Evolutionary conservation across 2,797 vertebrate species (phyloP).

Genomic region (Halcyon badia): DNA sequence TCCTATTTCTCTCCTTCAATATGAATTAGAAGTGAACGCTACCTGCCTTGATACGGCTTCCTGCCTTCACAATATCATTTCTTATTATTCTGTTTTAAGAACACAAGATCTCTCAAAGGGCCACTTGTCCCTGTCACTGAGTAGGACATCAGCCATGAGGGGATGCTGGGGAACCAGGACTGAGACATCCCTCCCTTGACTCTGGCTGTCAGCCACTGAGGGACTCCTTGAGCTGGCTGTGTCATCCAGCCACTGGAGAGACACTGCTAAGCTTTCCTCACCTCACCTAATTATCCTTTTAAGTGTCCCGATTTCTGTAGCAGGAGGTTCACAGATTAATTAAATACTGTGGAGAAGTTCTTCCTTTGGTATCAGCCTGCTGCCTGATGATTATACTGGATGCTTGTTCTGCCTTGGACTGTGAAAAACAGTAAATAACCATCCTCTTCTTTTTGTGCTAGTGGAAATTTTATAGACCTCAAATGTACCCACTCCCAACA

Average conservation of each 20-base stretch:
- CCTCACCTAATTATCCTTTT: not conserved
- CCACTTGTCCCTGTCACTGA: not conserved
- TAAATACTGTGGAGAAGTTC: not conserved
- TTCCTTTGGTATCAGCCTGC: not conserved
- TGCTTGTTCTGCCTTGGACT: not conserved
- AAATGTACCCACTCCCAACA: not conserved
- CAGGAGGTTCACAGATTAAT: not conserved
- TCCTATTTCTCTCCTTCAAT: not conserved
- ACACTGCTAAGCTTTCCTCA: not conserved
- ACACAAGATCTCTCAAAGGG: not conserved
- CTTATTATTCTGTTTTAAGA: not conserved
- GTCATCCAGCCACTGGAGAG: not conserved
- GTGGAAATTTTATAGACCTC: not conserved
- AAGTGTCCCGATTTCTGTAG: not conserved
- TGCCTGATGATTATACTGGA: not conserved
- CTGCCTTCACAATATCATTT: not conserved
- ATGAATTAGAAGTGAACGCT: accelerated
- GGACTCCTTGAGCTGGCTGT: not conserved
- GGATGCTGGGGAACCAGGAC: not conserved
- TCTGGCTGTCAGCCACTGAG: conserved; percentile 31
- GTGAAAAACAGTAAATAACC: not conserved
- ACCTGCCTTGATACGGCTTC: not conserved
- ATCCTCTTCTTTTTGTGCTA: not conserved
- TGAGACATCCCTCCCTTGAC: not conserved
- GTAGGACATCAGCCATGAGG: not conserved